phyloP scores from a whole-genome alignment of 2,113 vertebrate species.

The Bufo gargarizans region DNA sequence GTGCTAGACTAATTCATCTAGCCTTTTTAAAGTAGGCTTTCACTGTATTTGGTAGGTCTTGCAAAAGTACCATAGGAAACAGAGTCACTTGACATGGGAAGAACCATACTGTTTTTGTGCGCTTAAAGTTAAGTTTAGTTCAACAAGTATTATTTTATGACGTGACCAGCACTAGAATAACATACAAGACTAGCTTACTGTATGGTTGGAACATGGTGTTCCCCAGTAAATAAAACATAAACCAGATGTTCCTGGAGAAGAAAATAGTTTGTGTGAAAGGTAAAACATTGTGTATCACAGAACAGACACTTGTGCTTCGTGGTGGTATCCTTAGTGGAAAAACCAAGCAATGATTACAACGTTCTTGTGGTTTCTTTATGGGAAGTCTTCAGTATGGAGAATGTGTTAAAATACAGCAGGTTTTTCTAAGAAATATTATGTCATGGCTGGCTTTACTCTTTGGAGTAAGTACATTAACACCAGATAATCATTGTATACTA shows the following conservation, averaged over 20 bases:
- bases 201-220: conserved; percentile 47
- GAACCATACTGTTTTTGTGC: neutral
- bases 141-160: conserved; percentile 32
- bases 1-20: neutral
- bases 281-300: neutral
- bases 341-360: conserved; percentile 17
- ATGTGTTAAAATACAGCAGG: neutral
- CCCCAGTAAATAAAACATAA: conserved; percentile 37
- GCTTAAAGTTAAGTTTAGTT: conserved; percentile 2
- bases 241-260: conserved; percentile 21
- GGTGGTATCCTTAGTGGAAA: conserved; percentile 14
- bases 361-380: conserved; percentile 37
- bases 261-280: conserved; percentile 9
- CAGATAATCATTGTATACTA: neutral
- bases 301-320: conserved; percentile 17
- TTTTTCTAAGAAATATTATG: neutral
- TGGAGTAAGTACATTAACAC: neutral
- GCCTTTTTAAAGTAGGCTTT: neutral
- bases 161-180: conserved; percentile 32
- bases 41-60: neutral
- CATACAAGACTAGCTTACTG: neutral
- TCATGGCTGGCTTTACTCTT: neutral
- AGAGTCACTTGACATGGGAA: neutral
- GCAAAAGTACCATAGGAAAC: conserved; percentile 2
- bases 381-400: neutral